A percentile compares a stretch with the other conserved stretches of the same genome.
phyloP scores from a whole-genome alignment of 2,113 vertebrate genomes.

The Ptyas mucosa region DNA sequence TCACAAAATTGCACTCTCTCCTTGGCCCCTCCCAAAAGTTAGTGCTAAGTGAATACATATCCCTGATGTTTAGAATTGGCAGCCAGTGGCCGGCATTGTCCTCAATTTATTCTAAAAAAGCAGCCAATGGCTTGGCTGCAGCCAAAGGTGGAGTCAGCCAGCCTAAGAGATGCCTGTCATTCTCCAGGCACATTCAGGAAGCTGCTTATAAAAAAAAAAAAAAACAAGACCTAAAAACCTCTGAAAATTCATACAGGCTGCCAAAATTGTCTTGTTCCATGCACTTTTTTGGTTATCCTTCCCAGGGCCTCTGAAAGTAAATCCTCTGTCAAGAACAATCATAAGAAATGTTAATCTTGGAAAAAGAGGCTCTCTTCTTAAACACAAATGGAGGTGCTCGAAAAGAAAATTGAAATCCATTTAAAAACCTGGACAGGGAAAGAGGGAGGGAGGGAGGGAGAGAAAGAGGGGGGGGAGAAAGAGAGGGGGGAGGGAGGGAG shows the following conservation, averaged over 20 bases:
- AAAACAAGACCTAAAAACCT: conserved; percentile 78
- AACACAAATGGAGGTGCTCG: conserved; percentile 43
- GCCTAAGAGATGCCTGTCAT: conserved; percentile 78
- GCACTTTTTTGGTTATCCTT: conserved; percentile 89
- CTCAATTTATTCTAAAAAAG: conserved; percentile 68
- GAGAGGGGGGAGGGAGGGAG: conserved; percentile 1
- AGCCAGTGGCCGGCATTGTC: conserved; percentile 76
- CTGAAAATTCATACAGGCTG: conserved; percentile 72
- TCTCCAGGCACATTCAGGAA: conserved; percentile 80
- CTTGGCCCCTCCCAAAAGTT: conserved; percentile 81
- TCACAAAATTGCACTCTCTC: conserved; percentile 73
- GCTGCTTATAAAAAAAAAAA: conserved; percentile 70
- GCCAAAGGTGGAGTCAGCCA: conserved; percentile 73
- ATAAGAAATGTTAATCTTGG: conserved; percentile 85
- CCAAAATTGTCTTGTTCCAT: conserved; percentile 79
- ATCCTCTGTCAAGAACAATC: conserved; percentile 85
- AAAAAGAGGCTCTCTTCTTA: conserved; percentile 68
- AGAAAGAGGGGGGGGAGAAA: background rate
- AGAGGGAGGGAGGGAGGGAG: background rate
- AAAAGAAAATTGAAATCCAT: conserved; percentile 39
- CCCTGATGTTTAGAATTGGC: conserved; percentile 76
- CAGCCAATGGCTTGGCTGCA: conserved; percentile 69
- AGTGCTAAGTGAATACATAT: conserved; percentile 74
- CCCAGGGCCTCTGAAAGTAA: conserved; percentile 81
- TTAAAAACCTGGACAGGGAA: conserved; percentile 27